These are phyloP conservation scores for Daphoenositta chrysoptera DNA, from an alignment of 2,113 vertebrate species.

Conservation along the genomic window DNA sequence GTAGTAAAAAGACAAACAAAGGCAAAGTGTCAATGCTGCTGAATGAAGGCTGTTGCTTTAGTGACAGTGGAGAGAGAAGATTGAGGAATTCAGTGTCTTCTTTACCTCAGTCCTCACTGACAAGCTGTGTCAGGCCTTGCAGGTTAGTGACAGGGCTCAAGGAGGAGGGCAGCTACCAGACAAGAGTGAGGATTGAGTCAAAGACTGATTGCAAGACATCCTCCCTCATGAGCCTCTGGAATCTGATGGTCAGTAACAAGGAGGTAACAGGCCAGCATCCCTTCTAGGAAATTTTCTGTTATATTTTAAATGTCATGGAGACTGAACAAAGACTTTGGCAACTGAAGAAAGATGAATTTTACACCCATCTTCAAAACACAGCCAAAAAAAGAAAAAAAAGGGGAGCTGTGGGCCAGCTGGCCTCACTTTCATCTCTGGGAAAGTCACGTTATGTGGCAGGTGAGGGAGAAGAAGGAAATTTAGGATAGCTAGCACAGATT, in stretches of 20 bases:
- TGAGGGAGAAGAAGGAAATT: not conserved
- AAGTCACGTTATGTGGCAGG: not conserved
- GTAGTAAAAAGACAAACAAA: not conserved
- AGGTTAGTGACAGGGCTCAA: not conserved
- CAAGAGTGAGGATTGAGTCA: not conserved
- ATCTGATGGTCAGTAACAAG: not conserved
- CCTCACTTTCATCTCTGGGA: not conserved
- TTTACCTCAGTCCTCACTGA: not conserved
- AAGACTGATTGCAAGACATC: not conserved
- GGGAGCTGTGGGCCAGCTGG: not conserved
- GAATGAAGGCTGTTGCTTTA: not conserved
- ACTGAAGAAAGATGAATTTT: not conserved
- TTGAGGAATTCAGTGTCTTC: not conserved
- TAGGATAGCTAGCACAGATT: not conserved
- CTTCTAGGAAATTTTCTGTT: not conserved
- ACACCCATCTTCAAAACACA: not conserved
- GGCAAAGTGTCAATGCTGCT: not conserved
- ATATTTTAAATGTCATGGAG: not conserved
- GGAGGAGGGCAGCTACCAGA: not conserved
- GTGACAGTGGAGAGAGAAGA: not conserved
- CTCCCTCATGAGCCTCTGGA: not conserved
- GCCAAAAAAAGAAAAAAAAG: not conserved
- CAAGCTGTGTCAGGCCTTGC: not conserved
- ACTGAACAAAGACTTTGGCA: not conserved
- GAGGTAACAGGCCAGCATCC: fast-evolving